Evolutionary conservation across 1,140 invertebrate species (phyloP).

Genomic region (Brevipalpus yothersi): DNA sequence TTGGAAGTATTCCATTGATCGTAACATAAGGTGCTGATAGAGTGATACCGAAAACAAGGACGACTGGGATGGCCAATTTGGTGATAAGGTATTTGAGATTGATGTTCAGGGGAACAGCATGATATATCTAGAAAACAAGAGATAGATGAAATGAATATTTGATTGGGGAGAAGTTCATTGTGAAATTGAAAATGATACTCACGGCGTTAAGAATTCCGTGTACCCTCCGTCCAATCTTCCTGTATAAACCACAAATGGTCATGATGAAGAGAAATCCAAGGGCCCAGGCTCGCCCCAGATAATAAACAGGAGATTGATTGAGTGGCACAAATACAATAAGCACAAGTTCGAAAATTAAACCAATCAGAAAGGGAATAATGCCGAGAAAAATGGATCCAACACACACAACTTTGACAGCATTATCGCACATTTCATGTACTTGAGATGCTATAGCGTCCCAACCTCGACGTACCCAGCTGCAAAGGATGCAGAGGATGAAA

Average conservation of each 20-base stretch:
- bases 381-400: slow-evolving; percentile 45
- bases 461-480: slow-evolving; percentile 69
- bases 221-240: slow-evolving; percentile 91
- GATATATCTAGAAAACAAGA: slow-evolving; percentile 26
- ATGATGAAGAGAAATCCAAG: slow-evolving; percentile 89
- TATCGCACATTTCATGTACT: slow-evolving; percentile 38
- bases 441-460: slow-evolving; percentile 44
- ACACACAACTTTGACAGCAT: slow-evolving; percentile 34
- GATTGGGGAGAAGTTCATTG: too few species aligned
- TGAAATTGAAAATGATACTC: slow-evolving; percentile 23
- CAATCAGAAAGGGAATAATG: slow-evolving; percentile 72
- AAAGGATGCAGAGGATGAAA: slow-evolving; percentile 43
- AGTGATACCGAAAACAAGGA: slow-evolving; percentile 57
- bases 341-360: slow-evolving; percentile 66
- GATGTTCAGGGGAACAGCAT: slow-evolving; percentile 77
- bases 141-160: neutral
- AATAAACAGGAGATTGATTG: slow-evolving; percentile 77
- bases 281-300: slow-evolving; percentile 72
- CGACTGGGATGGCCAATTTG: slow-evolving; percentile 63
- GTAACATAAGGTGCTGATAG: slow-evolving; percentile 70
- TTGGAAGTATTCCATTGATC: slow-evolving; percentile 52
- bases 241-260: slow-evolving; percentile 81
- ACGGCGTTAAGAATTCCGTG: slow-evolving; percentile 70
- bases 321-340: slow-evolving; percentile 72
- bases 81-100: slow-evolving; percentile 61